A percentile compares a stretch with the other conserved stretches of the same genome.
Evolutionary conservation across 2,113 vertebrate species (phyloP).

Genomic region (Gymnorhina tibicen): DNA sequence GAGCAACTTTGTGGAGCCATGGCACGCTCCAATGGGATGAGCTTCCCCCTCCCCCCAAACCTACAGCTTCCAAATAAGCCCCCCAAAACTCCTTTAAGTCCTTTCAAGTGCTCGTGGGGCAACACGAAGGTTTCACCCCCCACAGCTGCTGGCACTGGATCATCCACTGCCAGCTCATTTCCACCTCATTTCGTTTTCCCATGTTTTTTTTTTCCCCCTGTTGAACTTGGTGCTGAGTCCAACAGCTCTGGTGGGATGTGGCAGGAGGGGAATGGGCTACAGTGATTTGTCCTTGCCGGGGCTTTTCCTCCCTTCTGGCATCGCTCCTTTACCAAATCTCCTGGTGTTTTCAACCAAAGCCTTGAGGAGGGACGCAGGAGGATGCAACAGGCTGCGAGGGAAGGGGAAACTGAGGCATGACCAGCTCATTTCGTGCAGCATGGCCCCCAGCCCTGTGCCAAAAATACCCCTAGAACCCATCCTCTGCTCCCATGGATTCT

Average conservation of each 20-base stretch:
- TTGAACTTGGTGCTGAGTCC: background rate
- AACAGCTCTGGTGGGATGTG: background rate
- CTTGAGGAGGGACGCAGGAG: background rate
- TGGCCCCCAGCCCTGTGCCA: fast-evolving
- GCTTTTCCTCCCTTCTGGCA: background rate
- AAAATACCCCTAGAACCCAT: background rate
- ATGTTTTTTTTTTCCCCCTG: fast-evolving
- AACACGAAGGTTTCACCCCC: background rate
- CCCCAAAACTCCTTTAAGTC: background rate
- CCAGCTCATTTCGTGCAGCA: background rate
- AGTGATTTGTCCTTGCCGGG: background rate
- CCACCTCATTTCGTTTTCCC: background rate
- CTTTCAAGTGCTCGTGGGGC: background rate
- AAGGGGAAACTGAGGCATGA: background rate
- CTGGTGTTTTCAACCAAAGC: background rate
- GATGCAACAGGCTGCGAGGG: background rate
- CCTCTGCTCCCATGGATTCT: background rate
- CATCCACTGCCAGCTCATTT: background rate
- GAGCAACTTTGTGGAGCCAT: background rate
- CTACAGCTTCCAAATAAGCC: background rate
- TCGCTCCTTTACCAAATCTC: background rate
- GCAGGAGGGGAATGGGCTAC: background rate
- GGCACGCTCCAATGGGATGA: fast-evolving
- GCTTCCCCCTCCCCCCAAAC: background rate
- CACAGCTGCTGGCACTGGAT: background rate